Base-by-base conservation (phyloP, 1,140 invertebrate genomes). In the Euwallacea similis region DNA sequence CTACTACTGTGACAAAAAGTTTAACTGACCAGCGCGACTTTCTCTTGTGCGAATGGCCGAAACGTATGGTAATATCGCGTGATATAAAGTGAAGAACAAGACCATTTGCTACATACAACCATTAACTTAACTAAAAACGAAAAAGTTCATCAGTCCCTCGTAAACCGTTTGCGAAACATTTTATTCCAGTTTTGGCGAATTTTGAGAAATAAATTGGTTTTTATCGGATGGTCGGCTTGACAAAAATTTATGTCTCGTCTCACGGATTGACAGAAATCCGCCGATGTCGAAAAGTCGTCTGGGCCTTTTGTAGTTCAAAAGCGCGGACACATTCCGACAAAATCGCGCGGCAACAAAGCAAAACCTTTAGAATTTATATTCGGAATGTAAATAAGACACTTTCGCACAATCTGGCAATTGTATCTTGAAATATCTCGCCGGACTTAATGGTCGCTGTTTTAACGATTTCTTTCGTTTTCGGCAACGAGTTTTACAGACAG, bases 381-480 rank as follows among this genome's bases (percentile, higher is more conserved):
- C 56, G 66, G 66, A 68, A 68, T 68, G 66, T 68, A 68, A 68
- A 68, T 68, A 68, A 68, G 66, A 68, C 66, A 68, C 66, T 69
- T 69, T 62, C 33, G 67, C 59, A 69, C 67, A 61, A 69, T 69
- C 67, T 62, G 67, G 67, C 67, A 69, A 69, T 69, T 69, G 67
- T 69, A 62, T 69, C 59, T 69, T 55, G 59, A 55, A 69, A 69
- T 62, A 69, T 54, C 58, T 62, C 65, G 65, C 65, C 9, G 55
- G 65, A 66, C 65, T 66, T 66, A 66, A 66, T 66, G 65, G 65
- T 54, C 54, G 55, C n/a, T n/a, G 53, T 58, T 66, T 66, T 66
- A 66, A 66, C 65, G 65, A 66, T 66, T 66, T 66, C 65, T 66
- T 66, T 66, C 50, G 41, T 66, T 66, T 66, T 66, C 65, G 65